These are phyloP conservation scores for Eptesicus fuscus DNA, from an alignment of 2,113 vertebrate species.

Conservation along the genomic window DNA sequence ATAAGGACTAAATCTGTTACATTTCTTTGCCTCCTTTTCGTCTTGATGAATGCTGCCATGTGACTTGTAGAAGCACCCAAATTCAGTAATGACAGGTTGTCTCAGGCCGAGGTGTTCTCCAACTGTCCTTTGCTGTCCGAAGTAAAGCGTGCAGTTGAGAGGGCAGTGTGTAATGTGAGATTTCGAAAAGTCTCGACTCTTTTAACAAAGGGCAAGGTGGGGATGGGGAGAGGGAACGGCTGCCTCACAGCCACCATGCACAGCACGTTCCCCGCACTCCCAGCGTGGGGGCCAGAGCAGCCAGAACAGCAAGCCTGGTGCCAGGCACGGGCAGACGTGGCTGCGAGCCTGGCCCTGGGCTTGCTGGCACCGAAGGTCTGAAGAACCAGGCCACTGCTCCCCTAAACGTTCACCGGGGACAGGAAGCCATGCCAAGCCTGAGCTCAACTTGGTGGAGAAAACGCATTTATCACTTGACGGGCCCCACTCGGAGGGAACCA, in stretches of 20 bases:
- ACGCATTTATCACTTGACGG: background rate
- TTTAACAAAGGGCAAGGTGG: background rate
- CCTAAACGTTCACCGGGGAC: background rate
- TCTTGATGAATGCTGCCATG: constrained; percentile 6
- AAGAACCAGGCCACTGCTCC: background rate
- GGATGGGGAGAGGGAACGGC: background rate
- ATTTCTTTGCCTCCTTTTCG: background rate
- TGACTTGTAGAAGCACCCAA: background rate
- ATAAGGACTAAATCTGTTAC: background rate
- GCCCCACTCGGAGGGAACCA: background rate
- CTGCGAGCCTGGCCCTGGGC: background rate
- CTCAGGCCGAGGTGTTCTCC: background rate
- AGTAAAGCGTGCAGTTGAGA: background rate
- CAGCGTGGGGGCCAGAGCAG: background rate
- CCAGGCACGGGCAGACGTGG: background rate
- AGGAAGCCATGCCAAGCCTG: background rate
- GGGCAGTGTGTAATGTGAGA: background rate
- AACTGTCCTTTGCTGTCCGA: background rate
- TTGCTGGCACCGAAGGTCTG: background rate
- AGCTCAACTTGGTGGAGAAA: background rate
- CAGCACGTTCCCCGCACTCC: background rate
- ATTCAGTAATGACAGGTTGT: background rate
- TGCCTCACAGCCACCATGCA: background rate
- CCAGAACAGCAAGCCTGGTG: background rate
- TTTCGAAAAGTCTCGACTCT: background rate